Percentiles rank a stretch among this genome's conserved stretches.
These are phyloP conservation scores for Trichonephila clavata DNA, from an alignment of 1,140 invertebrate genomes.

Conservation along the genomic window DNA sequence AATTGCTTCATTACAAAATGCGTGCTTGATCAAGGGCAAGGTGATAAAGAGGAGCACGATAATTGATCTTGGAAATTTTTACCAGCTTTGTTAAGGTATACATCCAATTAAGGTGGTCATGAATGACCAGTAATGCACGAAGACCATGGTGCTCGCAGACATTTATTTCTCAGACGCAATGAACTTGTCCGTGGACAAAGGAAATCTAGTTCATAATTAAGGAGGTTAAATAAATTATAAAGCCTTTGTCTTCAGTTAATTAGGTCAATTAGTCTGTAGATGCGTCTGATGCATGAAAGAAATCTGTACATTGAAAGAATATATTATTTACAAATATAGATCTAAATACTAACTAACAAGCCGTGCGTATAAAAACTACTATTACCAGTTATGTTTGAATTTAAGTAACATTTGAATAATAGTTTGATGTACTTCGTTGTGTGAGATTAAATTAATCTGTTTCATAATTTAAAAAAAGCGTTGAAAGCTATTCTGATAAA, in stretches of 20 bases:
- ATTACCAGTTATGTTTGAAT: too few relatives aligned
- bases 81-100: background rate
- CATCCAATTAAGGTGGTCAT: background rate
- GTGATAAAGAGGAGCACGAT: background rate
- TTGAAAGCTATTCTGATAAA: too few relatives aligned
- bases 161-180: background rate
- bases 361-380: too few relatives aligned
- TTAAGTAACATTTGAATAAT: too few relatives aligned
- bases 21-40: constrained; percentile 9
- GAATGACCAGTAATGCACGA: background rate
- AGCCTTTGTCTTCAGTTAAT: background rate
- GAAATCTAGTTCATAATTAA: constrained; percentile 18
- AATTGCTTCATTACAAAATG: constrained; percentile 35
- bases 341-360: too few relatives aligned
- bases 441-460: too few relatives aligned
- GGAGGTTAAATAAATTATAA: constrained; percentile 21
- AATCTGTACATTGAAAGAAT: background rate
- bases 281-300: background rate
- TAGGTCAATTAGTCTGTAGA: background rate
- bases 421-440: too few relatives aligned
- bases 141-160: background rate
- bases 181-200: background rate
- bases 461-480: too few relatives aligned
- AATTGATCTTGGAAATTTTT: constrained; percentile 8
- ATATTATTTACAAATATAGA: too few relatives aligned